Conservation (phyloP, 2,797 vertebrate genomes). For the Sebastes hopkinsi region DNA sequence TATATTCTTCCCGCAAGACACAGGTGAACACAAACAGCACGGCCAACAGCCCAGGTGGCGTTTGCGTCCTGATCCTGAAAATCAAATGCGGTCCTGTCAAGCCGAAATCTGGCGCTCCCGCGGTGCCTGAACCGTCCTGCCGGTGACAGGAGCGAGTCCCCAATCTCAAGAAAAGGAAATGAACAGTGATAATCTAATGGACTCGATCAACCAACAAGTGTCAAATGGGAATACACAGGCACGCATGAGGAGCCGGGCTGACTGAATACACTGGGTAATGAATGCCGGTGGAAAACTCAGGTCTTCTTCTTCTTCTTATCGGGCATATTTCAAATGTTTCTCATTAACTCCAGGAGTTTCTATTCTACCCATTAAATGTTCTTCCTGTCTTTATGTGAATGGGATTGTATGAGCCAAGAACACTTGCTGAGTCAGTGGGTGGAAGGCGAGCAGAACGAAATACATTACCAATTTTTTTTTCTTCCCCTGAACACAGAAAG, state of each 20-base stretch:
- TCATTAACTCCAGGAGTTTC: constrained; percentile 58
- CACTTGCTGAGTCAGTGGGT: constrained; percentile 61
- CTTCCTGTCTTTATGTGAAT: constrained; percentile 41
- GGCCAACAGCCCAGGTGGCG: constrained; percentile 49
- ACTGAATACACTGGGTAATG: constrained; percentile 42
- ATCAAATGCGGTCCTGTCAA: constrained; percentile 55
- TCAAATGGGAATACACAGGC: constrained; percentile 39
- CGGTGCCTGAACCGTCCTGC: constrained; percentile 17
- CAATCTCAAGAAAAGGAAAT: constrained; percentile 32
- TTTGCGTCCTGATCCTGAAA: constrained; percentile 50
- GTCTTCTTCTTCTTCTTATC: constrained; percentile 37
- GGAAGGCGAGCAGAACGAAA: constrained; percentile 45
- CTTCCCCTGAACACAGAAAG: neutral
- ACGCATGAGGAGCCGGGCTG: constrained; percentile 7
- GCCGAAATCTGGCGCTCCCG: constrained; percentile 15
- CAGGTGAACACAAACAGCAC: constrained; percentile 56
- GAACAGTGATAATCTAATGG: constrained; percentile 51
- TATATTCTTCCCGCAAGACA: constrained; percentile 48
- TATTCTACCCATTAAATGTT: constrained; percentile 44
- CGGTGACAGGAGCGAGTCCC: constrained; percentile 27
- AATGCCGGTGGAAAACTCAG: constrained; percentile 24
- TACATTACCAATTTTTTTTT: constrained; percentile 36
- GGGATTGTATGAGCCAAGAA: constrained; percentile 44
- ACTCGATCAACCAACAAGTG: constrained; percentile 58
- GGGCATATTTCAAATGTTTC: constrained; percentile 50